Evolutionary conservation across 1,140 invertebrate species (phyloP).

Genomic region (Akabosia matsudoensis): DNA sequence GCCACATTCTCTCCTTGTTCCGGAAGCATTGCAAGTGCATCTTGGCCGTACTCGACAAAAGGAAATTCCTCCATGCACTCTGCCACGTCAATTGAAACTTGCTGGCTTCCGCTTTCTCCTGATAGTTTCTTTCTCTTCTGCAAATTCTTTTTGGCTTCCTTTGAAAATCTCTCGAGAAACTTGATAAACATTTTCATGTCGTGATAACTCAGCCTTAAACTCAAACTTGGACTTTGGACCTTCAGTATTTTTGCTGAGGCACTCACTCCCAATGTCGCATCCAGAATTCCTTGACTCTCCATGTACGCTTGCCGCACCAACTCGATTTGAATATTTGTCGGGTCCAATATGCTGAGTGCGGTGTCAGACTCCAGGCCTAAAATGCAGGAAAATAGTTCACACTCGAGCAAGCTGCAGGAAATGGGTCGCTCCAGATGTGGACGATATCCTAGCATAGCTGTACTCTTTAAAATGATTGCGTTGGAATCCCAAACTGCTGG

Average conservation of each 20-base stretch:
- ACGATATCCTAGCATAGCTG: conserved; percentile 78
- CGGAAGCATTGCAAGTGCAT: neutral
- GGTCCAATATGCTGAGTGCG: conserved; percentile 92
- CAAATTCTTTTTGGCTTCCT: conserved; percentile 56
- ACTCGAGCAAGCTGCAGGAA: conserved; percentile 80
- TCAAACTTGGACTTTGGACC: conserved; percentile 67
- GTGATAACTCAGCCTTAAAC: conserved; percentile 84
- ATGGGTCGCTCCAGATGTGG: conserved; percentile 71
- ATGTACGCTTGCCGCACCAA: conserved; percentile 45
- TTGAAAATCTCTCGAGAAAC: conserved; percentile 81
- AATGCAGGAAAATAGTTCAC: conserved; percentile 91
- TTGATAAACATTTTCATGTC: conserved; percentile 87
- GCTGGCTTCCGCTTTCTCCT: neutral
- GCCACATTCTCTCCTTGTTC: neutral
- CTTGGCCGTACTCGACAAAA: neutral
- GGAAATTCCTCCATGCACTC: neutral
- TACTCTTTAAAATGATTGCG: conserved; percentile 90
- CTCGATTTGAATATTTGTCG: conserved; percentile 75
- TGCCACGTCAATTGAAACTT: neutral
- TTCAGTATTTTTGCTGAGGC: conserved; percentile 42
- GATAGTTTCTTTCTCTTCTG: neutral
- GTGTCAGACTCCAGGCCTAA: conserved; percentile 89
- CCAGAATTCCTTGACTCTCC: conserved; percentile 52
- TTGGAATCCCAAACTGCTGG: conserved; percentile 81
- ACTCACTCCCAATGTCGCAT: conserved; percentile 49